A percentile compares a stretch with the other conserved stretches of the same genome.
phyloP scores from a whole-genome alignment of 2,113 vertebrate species.

The Labeo catla region DNA sequence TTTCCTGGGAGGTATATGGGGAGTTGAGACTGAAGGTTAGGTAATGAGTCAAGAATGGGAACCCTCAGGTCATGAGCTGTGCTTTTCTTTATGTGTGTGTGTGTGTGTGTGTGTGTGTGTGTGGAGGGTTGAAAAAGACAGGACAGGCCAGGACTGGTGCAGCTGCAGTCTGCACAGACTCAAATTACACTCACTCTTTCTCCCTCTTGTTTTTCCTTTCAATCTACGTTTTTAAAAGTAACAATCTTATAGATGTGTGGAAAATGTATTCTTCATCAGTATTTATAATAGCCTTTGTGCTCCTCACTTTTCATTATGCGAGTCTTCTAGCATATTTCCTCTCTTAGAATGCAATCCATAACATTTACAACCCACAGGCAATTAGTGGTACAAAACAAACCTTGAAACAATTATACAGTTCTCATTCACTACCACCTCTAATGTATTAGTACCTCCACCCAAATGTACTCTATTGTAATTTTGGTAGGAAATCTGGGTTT shows the following conservation, averaged over 20 bases:
- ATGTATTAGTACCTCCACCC: neutral
- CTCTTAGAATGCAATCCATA: neutral
- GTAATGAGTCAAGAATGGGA: constrained; percentile 40
- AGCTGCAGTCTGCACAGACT: constrained; percentile 40
- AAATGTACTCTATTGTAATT: neutral
- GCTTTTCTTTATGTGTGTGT: neutral
- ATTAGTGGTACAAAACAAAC: neutral
- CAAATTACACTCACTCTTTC: constrained; percentile 46
- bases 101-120: neutral
- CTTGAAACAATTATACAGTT: neutral
- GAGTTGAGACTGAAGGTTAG: neutral
- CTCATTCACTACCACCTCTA: neutral
- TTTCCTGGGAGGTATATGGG: constrained; percentile 20
- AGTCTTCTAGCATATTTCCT: neutral
- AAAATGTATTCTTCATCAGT: neutral
- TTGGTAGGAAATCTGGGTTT: neutral
- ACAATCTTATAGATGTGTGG: neutral
- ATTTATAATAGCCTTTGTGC: neutral
- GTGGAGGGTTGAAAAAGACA: constrained; percentile 6
- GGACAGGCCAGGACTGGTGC: constrained; percentile 66
- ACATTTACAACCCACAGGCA: neutral
- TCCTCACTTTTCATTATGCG: neutral
- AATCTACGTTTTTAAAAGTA: neutral
- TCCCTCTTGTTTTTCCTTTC: neutral
- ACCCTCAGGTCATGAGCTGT: constrained; percentile 56